Evolutionary conservation across 2,113 vertebrate genomes (phyloP).

Genomic region (Odobenus rosmarus): DNA sequence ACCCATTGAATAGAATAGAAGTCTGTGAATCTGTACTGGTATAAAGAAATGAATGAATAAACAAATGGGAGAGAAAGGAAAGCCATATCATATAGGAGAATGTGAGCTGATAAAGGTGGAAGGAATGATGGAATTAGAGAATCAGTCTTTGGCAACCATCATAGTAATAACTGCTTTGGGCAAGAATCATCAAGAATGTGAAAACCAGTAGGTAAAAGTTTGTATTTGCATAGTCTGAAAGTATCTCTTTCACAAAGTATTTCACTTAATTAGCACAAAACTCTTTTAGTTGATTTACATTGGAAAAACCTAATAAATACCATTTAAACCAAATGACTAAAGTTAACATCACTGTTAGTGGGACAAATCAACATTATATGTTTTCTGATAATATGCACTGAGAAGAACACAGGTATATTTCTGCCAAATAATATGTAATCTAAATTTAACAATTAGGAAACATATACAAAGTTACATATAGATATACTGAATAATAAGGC

Average conservation of each 20-base stretch:
- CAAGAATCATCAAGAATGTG: background rate
- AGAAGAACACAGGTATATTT: background rate
- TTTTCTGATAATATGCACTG: background rate
- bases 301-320: background rate
- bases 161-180: background rate
- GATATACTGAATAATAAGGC: background rate
- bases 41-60: background rate
- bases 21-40: background rate
- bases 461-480: background rate
- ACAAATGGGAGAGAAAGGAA: background rate
- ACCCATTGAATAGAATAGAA: background rate
- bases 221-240: background rate
- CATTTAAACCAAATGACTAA: background rate
- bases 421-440: background rate
- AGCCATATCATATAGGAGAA: background rate
- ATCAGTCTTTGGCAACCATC: background rate
- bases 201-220: background rate
- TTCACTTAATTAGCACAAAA: conserved; percentile 7
- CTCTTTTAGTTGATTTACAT: background rate
- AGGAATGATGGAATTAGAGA: background rate
- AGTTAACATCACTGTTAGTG: background rate
- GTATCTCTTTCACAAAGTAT: background rate
- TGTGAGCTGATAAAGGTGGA: background rate
- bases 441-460: background rate
- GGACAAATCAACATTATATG: background rate